Conservation (phyloP, 2,113 vertebrate species). For the Galbula dea region DNA sequence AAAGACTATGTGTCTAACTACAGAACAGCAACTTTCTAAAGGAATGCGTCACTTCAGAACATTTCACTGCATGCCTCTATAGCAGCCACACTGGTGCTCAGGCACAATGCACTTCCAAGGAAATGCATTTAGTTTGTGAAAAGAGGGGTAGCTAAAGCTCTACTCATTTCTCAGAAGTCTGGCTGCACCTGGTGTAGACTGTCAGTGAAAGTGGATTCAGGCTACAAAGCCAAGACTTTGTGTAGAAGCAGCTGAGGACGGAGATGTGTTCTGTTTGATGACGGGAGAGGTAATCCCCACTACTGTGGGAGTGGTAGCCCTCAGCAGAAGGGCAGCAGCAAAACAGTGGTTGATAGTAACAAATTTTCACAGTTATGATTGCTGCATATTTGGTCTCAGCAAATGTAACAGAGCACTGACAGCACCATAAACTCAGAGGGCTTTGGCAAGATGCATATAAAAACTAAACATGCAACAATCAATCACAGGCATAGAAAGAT, state of each 20-base stretch:
- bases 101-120: background rate
- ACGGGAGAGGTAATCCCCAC: background rate
- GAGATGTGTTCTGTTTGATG: background rate
- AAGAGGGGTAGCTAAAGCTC: background rate
- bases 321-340: background rate
- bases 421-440: background rate
- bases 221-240: background rate
- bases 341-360: background rate
- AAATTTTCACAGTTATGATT: background rate
- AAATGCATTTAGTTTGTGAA: background rate
- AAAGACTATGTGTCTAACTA: background rate
- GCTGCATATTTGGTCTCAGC: background rate
- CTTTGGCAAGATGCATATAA: background rate
- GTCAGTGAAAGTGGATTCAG: background rate
- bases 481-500: background rate
- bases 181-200: background rate
- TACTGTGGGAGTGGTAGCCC: background rate
- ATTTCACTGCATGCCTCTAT: background rate
- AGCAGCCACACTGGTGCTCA: background rate
- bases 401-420: background rate
- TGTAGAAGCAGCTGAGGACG: background rate
- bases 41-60: background rate
- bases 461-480: background rate
- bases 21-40: background rate
- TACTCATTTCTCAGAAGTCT: background rate